These are phyloP conservation scores for Daboia siamensis DNA, from an alignment of 2,113 vertebrate species.

Conservation along the genomic window DNA sequence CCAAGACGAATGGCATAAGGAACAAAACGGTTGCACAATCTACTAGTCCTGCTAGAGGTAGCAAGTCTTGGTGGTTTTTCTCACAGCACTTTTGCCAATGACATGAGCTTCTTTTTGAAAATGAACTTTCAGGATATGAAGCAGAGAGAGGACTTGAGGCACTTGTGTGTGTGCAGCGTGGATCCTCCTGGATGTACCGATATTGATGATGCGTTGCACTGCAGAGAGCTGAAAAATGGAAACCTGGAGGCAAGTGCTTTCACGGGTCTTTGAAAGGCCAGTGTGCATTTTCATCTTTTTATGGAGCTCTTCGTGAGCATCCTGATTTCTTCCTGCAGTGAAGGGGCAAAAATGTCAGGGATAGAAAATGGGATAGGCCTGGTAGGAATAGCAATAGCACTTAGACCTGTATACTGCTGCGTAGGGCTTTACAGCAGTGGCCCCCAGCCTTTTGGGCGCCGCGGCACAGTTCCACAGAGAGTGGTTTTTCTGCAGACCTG, in stretches of 20 bases:
- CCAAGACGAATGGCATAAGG: no score
- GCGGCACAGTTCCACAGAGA: accelerated
- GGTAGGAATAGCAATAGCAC: not conserved
- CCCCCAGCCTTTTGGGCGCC: accelerated
- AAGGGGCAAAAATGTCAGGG: not conserved
- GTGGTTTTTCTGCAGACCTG: not conserved
- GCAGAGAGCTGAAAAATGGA: constrained; percentile 82
- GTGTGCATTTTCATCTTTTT: not conserved
- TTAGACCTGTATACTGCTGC: not conserved
- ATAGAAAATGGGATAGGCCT: not conserved
- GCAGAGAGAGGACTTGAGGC: constrained; percentile 82
- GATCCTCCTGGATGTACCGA: constrained; percentile 98
- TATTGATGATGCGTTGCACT: constrained; percentile 95
- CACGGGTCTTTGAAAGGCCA: not conserved
- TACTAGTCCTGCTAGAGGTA: no score
- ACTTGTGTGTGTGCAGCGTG: constrained; percentile 89
- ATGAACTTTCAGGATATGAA: constrained; percentile 79
- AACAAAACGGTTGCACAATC: no score
- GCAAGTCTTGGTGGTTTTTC: not conserved
- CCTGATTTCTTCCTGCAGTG: not conserved
- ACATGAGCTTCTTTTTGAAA: not conserved
- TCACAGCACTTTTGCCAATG: not conserved
- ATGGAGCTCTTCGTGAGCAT: not conserved
- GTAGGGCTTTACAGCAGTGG: not conserved
- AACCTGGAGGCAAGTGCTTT: constrained; percentile 81